Evolutionary conservation across 2,888 invertebrate genomes (phyloP), one percentile per base, ranked within the genome.

Genomic region (Ophion ventricosus): DNA sequence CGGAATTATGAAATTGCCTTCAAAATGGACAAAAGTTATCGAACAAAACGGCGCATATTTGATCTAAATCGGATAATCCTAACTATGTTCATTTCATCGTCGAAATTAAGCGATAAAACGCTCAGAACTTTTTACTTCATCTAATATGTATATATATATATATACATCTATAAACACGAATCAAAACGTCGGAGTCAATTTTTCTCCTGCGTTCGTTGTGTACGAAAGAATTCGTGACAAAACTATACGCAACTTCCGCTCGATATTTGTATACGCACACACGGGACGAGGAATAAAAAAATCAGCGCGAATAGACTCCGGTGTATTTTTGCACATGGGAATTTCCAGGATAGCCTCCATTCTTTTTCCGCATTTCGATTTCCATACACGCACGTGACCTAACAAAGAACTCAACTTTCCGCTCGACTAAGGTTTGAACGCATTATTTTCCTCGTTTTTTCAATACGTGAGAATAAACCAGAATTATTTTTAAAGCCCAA

Each of bases 131-230:
- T n/a, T n/a, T n/a, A n/a, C n/a, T n/a, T n/a, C n/a, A n/a, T n/a
- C n/a, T n/a, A n/a, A 49, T 49, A 49, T 49, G 17, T 14, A 49
- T 49, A 49, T 49, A 49, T 49, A 49, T 43, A 43, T 49, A 17
- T 14, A 17, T 17, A 49, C 17, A 17, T 14, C 0, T 17, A 35
- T 8, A 35, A 35, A 14, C 49, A 17, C 72, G 73, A 82, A 78
- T 84, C 74, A 84, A 76, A 80, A 80, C 43, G 20, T 56, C 26
- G 57, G 64, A 56, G 35, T 56, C 35, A 63, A 64, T 43, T 80
- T 73, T 64, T 43, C 35, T 14, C 20, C 14, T 56, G 35, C 70
- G 66, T 61, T 54, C 72, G 72, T 57, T 35, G 66, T 57, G 63
- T 43, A 20, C 43, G 40, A 66, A 43, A 63, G 26, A 64, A 73